Base-by-base conservation (phyloP, 2,888 invertebrate genomes). In the Drosophila atroscutellata region DNA sequence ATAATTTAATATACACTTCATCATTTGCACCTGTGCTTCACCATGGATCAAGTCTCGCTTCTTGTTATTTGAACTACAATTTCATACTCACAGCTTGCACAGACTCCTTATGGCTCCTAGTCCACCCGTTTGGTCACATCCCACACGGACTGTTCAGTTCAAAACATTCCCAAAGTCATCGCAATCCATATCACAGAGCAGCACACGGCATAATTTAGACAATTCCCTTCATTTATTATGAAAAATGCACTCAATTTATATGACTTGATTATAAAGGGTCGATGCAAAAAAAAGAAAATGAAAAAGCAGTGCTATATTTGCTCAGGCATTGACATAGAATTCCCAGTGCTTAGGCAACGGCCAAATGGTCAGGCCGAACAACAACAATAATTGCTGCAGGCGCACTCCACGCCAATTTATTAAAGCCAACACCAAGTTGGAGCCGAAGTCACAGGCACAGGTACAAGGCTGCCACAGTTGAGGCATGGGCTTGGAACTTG, bases 381-480 rank as follows among this genome's bases (percentile, higher is more conserved):
- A 55, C 61, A 55, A 58, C 54, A 62, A 69, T 77, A 77, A 69
- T 71, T 69, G 85, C 89, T 78, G 68, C 64, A 78, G 86, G 86
- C 86, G 86, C 83, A 89, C 83, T 83, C 86, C 88, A 89, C 89
- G 86, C 77, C 89, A 89, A 86, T 86, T 86, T 89, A 87, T 89
- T 89, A 87, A 83, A 87, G 85, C 83, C 89, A 86, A 86, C 86
- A 86, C 89, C 85, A 81, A 66, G 72, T 28, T 47, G 36, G 47
- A 71, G 59, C 37, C 56, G 34, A 28, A 62, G 66, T 52, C 80
- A 36, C 54, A 45, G 56, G 55, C n/a, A 55, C 55, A 55, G 55
- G 55, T 28, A 37, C 55, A 36, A 36, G 11, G 60, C 51, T 24
- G 30, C 45, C 45, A 45, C 45, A 45, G 45, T 45, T 45, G 45